Conservation (phyloP, 2,888 invertebrate species). For the Chydorus sphaericus region DNA sequence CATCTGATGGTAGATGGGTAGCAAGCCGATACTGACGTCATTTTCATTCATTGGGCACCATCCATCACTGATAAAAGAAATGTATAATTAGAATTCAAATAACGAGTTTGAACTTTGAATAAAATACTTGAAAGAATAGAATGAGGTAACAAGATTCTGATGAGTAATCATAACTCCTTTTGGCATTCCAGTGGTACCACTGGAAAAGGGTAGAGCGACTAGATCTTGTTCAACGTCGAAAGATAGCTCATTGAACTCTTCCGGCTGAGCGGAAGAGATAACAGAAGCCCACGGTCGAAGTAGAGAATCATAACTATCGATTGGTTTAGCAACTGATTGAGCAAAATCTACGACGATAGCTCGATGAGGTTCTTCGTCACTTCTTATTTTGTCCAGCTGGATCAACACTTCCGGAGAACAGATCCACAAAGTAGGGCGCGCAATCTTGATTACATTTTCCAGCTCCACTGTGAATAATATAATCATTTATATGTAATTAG, state of each 20-base stretch:
- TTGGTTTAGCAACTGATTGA: not conserved
- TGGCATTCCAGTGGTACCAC: constrained; percentile 67
- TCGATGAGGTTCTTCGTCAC: too few relatives aligned
- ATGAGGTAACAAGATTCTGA: constrained; percentile 41
- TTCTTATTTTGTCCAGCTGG: not conserved
- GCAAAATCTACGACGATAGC: not conserved
- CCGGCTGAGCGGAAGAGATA: not conserved
- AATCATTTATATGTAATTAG: not conserved
- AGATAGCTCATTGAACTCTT: not conserved
- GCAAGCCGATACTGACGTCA: constrained; percentile 40
- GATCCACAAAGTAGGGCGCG: constrained; percentile 8
- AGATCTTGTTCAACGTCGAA: constrained; percentile 24
- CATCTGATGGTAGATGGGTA: constrained; percentile 74
- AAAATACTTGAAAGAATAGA: constrained; percentile 19
- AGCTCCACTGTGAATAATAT: constrained; percentile 3
- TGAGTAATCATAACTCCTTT: constrained; percentile 63
- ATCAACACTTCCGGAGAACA: constrained; percentile 7
- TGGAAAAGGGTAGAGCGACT: constrained; percentile 53
- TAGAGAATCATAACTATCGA: too few relatives aligned
- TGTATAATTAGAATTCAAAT: too few relatives aligned
- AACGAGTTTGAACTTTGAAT: too few relatives aligned
- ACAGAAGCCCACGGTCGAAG: not conserved
- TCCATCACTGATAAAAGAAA: too few relatives aligned
- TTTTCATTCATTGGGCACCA: constrained; percentile 29
- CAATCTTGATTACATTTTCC: constrained; percentile 9